Percentiles rank a stretch among this genome's conserved stretches.
phyloP scores from a whole-genome alignment of 1,140 invertebrate species.

The Drosophila biarmipes region DNA sequence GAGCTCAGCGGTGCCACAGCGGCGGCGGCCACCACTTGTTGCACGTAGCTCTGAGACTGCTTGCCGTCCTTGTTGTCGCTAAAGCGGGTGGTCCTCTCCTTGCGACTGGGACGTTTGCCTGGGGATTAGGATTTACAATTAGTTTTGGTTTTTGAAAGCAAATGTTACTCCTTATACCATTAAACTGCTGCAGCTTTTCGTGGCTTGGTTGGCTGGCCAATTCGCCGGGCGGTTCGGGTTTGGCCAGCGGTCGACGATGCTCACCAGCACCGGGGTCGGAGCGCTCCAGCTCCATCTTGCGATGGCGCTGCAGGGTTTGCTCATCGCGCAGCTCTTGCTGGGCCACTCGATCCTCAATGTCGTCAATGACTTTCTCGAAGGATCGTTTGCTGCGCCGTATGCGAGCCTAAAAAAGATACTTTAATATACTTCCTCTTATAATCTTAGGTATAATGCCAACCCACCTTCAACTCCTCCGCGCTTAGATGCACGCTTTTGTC shows the following conservation, averaged over 20 bases:
- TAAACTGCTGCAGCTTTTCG: slow-evolving; percentile 68
- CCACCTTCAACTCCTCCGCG: slow-evolving; percentile 75
- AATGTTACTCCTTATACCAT: slow-evolving; percentile 24
- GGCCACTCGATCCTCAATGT: slow-evolving; percentile 76
- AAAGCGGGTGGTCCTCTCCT: slow-evolving; percentile 77
- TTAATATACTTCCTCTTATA: background rate
- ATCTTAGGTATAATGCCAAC: background rate
- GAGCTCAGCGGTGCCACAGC: slow-evolving; percentile 11
- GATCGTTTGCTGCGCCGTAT: slow-evolving; percentile 71
- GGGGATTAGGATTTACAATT: background rate
- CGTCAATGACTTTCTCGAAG: slow-evolving; percentile 71
- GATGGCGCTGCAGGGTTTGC: slow-evolving; percentile 61
- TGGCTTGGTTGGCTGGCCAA: slow-evolving; percentile 20
- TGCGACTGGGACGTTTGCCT: slow-evolving; percentile 74
- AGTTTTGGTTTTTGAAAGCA: background rate
- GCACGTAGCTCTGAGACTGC: slow-evolving; percentile 49
- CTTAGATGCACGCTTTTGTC: slow-evolving; percentile 59
- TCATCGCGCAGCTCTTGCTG: slow-evolving; percentile 66
- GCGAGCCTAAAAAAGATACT: slow-evolving; percentile 37
- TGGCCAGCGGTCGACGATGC: slow-evolving; percentile 1
- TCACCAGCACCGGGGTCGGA: slow-evolving; percentile 24
- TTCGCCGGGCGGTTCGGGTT: slow-evolving; percentile 19
- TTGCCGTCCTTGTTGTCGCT: slow-evolving; percentile 82
- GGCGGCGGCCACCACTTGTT: slow-evolving; percentile 53
- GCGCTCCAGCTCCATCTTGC: slow-evolving; percentile 50